Evolutionary conservation across 2,797 vertebrate species (phyloP), one percentile per base, ranked within the genome.

Genomic region (Prionace glauca): DNA sequence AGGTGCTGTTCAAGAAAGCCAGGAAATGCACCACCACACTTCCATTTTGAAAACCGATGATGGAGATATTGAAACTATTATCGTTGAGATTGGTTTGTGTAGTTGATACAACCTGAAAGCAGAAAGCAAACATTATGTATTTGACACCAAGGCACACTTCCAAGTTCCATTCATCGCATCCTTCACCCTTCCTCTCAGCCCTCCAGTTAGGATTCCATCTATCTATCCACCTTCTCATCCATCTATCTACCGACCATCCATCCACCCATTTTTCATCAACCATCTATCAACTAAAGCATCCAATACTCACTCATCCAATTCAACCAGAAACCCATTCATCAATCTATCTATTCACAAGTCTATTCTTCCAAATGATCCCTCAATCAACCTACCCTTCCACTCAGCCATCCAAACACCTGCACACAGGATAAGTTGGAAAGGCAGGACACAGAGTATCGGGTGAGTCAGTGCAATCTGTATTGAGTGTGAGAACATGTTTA

Each of bases 21-120:
- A 96, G 56, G 26, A 97, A 96, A 95, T 97, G 22, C 84, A 93
- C 96, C 0, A 50, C 0, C 60, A 97, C 96, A 0, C 96, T 97
- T 32, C 97, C 97, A 8, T 32, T n/a, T 92, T 95, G 96, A 96
- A 97, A 97, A 81, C 96, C 96, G 81, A 97, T 62, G 10, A 97
- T 14, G 0, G 79, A 0, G 3, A 97, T n/a, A 3, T 96, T 0
- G 0, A 97, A 97, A 26, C 1, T 92, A 10, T 77, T 8, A 0
- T 96, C 95, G 0, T 95, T 1, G 79, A 97, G 96, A 12, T 9
- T 86, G 0, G 1, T 3, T 0, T 41, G 94, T 96, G 97, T 97
- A 45, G 60, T 90, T 87, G 0, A 62, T 9, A 96, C 95, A 71
- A 97, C 71, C 97, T 92, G 36, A 69, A 65, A 41, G 24, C 62